Evolutionary conservation across 2,113 vertebrate genomes (phyloP).

Genomic region (Fulmarus glacialis): DNA sequence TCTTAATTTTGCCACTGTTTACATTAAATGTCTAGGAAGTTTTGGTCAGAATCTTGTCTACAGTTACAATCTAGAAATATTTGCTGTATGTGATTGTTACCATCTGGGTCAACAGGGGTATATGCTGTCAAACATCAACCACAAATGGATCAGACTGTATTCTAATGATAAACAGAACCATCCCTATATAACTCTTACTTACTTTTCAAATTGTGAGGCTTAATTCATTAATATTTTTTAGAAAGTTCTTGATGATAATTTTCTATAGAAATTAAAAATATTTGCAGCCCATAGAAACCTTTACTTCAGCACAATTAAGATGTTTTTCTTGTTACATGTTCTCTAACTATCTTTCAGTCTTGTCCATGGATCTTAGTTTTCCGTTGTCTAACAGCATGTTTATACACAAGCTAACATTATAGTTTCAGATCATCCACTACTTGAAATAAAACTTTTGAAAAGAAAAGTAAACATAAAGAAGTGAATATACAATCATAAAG

Average conservation of each 20-base stretch:
- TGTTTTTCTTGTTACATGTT: not conserved
- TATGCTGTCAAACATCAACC: not conserved
- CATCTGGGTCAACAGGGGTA: not conserved
- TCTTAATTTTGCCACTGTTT: not conserved
- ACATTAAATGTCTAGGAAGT: not conserved
- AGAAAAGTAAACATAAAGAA: not conserved
- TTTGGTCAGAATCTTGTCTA: not conserved
- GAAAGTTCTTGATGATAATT: not conserved
- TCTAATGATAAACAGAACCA: not conserved
- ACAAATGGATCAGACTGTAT: not conserved
- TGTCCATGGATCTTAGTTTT: not conserved
- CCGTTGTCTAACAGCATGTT: not conserved
- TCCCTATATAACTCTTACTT: not conserved
- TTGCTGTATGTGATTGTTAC: not conserved
- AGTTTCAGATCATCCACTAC: not conserved
- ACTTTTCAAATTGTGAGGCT: not conserved
- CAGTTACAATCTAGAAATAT: not conserved
- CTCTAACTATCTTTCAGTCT: not conserved
- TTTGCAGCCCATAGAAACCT: not conserved
- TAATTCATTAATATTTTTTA: not conserved
- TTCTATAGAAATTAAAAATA: not conserved
- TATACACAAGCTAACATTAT: not conserved
- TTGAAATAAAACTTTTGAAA: not conserved
- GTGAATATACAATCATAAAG: not conserved
- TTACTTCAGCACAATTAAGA: not conserved